A percentile compares a stretch with the other conserved stretches of the same genome.
Evolutionary conservation across 2,113 vertebrate species (phyloP).

Genomic region (Nyctereutes procyonoides): DNA sequence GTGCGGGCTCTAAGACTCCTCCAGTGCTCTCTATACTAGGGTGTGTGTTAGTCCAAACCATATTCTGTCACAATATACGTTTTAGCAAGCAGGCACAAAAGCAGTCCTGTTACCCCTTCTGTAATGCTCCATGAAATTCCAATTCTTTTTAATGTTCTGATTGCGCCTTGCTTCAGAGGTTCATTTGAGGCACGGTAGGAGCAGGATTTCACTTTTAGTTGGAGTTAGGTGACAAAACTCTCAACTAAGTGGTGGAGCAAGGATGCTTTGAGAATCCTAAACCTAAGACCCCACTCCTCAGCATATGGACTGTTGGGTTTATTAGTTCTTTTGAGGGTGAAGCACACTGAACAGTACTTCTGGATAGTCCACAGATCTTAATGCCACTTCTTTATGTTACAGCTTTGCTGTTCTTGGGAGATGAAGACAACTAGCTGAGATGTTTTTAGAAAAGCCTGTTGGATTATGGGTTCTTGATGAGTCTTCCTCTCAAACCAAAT

Average conservation of each 20-base stretch:
- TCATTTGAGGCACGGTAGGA: neutral
- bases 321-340: neutral
- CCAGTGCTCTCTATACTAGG: neutral
- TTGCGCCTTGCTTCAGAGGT: neutral
- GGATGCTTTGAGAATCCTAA: neutral
- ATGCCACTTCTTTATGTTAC: neutral
- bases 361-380: neutral
- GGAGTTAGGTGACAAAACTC: neutral
- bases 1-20: neutral
- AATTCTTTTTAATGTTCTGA: neutral
- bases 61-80: neutral
- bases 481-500: neutral
- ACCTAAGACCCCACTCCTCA: neutral
- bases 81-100: neutral
- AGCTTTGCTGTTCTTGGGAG: neutral
- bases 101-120: neutral
- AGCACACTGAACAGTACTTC: neutral
- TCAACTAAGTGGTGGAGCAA: neutral
- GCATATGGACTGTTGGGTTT: neutral
- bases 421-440: neutral
- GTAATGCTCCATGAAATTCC: neutral
- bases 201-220: neutral
- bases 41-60: neutral
- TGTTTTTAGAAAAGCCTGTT: neutral
- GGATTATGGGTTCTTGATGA: neutral